Conservation (phyloP, 37 sponge, comb jelly and placozoan species). For the Geodia barretti region DNA sequence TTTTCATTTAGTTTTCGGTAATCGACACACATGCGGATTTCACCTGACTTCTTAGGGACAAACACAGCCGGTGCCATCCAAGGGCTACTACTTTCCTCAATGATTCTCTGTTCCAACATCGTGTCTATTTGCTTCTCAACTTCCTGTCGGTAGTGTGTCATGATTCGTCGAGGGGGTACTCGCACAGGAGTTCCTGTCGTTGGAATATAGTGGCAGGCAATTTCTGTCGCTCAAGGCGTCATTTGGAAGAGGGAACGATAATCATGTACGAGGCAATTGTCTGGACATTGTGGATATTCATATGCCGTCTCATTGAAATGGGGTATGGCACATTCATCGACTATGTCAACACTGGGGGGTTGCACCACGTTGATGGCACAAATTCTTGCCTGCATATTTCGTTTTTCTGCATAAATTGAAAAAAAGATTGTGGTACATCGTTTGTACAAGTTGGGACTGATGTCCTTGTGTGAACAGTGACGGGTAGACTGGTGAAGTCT, state of each 20-base stretch:
- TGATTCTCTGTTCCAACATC: constrained; percentile 68
- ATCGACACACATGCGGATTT: constrained; percentile 57
- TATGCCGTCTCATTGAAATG: not conserved
- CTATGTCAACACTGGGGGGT: constrained; percentile 9
- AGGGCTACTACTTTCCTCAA: constrained; percentile 58
- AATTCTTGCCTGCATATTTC: constrained; percentile 18
- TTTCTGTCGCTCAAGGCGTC: constrained; percentile 44
- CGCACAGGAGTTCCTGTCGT: constrained; percentile 37
- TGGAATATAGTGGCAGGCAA: constrained; percentile 32
- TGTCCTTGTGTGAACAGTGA: too few relatives aligned
- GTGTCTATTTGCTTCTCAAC: constrained; percentile 39
- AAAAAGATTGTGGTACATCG: too few relatives aligned
- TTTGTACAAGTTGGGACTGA: too few relatives aligned
- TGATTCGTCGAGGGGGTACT: constrained; percentile 54
- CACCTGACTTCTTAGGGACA: constrained; percentile 59
- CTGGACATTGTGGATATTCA: constrained; percentile 32
- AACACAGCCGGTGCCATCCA: constrained; percentile 77
- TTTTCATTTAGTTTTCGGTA: constrained; percentile 66
- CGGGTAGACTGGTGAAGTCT: too few relatives aligned
- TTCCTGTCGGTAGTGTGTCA: constrained; percentile 56
- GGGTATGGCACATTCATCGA: constrained; percentile 56
- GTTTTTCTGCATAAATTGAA: not conserved
- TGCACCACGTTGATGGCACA: constrained; percentile 19
- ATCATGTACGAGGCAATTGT: constrained; percentile 3
- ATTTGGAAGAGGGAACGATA: constrained; percentile 32